Percentiles rank a stretch among this genome's conserved stretches.
Evolutionary conservation across 2,113 vertebrate genomes (phyloP).

Genomic region (Rhizomys pruinosus): DNA sequence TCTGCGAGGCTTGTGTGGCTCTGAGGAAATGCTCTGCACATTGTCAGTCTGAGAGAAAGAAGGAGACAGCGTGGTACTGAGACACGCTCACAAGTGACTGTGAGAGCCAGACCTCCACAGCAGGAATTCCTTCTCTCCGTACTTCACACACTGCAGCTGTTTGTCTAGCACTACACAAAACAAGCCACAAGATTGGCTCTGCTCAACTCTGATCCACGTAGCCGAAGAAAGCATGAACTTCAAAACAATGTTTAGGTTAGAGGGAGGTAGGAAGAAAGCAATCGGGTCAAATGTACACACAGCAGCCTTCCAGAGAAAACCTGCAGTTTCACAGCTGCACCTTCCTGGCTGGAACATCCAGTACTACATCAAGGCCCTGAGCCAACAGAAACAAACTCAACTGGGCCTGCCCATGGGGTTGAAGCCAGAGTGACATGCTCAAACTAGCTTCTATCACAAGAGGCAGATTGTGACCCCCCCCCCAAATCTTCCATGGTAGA

Average conservation of each 20-base stretch:
- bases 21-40: background rate
- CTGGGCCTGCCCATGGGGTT: background rate
- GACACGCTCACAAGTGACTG: background rate
- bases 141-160: background rate
- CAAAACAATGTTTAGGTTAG: background rate
- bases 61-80: background rate
- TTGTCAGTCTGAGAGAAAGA: background rate
- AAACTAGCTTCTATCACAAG: background rate
- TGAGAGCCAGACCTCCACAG: background rate
- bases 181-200: accelerated
- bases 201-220: accelerated
- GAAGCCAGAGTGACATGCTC: background rate
- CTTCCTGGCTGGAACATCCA: no score
- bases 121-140: background rate
- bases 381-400: background rate
- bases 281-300: background rate
- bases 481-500: no score
- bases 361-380: background rate
- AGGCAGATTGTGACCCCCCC: background rate
- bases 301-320: background rate
- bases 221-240: background rate
- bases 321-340: background rate
- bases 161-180: background rate
- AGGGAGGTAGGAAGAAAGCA: background rate
- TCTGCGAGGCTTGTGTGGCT: background rate